Evolutionary conservation across 2,113 vertebrate genomes (phyloP).

Genomic region (Bungarus multicinctus): DNA sequence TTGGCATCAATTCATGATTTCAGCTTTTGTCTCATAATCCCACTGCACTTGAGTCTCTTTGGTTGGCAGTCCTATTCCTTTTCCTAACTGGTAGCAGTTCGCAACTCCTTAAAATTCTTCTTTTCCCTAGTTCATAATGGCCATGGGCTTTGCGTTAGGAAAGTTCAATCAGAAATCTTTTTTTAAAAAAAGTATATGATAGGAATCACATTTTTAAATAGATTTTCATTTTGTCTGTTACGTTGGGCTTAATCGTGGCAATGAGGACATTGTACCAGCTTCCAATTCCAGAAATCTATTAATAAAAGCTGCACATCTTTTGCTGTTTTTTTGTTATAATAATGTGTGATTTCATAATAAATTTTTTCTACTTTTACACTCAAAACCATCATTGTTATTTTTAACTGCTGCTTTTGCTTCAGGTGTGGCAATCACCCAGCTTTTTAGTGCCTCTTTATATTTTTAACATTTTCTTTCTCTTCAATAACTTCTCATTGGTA

Average conservation of each 20-base stretch:
- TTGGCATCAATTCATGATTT: background rate
- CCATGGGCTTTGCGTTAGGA: background rate
- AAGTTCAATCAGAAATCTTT: fast-evolving
- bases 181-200: background rate
- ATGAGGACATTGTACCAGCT: background rate
- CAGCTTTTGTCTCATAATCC: background rate
- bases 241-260: slow-evolving; percentile 4
- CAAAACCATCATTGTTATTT: background rate
- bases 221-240: background rate
- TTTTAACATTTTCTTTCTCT: background rate
- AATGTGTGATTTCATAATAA: slow-evolving; percentile 22
- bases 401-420: background rate
- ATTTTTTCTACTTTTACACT: slow-evolving; percentile 16
- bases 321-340: background rate
- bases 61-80: background rate
- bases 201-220: background rate
- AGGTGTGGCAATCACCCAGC: background rate
- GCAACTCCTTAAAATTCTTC: background rate
- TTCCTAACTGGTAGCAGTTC: background rate
- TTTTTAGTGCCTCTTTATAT: background rate
- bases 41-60: background rate
- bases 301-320: background rate
- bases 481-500: background rate
- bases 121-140: background rate
- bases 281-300: background rate